Evolutionary conservation across 2,888 invertebrate species (phyloP).

Genomic region (Meandrusa payeni): DNA sequence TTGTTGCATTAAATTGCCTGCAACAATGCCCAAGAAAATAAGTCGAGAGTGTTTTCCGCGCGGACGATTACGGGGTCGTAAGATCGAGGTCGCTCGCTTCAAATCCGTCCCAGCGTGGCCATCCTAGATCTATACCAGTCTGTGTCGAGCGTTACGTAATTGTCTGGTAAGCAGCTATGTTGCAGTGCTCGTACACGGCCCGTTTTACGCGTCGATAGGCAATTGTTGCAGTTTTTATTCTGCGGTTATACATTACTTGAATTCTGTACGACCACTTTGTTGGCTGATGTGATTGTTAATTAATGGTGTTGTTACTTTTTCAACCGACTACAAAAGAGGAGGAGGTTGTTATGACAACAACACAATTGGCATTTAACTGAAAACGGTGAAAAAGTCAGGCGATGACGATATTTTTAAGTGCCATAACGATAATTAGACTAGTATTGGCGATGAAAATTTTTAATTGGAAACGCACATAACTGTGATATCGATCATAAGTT

Average conservation of each 20-base stretch:
- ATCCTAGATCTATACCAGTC: constrained; percentile 1
- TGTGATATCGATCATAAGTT: too few relatives aligned
- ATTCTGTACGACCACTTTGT: too few relatives aligned
- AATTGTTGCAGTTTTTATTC: constrained; percentile 13
- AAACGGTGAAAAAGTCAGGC: too few relatives aligned
- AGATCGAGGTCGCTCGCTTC: constrained; percentile 12
- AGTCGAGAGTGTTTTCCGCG: constrained; percentile 1
- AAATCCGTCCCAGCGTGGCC: neutral
- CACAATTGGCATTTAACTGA: too few relatives aligned
- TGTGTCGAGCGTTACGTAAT: constrained; percentile 1
- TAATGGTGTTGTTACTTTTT: too few relatives aligned
- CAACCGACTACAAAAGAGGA: too few relatives aligned
- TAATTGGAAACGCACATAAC: too few relatives aligned
- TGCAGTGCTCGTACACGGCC: constrained; percentile 3
- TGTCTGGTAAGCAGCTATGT: neutral
- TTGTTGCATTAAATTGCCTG: neutral
- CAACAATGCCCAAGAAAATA: constrained; percentile 1
- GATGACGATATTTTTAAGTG: too few relatives aligned
- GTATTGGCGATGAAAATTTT: too few relatives aligned
- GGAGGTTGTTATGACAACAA: too few relatives aligned
- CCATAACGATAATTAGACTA: too few relatives aligned
- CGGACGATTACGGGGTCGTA: constrained; percentile 4
- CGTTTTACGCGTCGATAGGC: constrained; percentile 19
- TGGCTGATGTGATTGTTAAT: too few relatives aligned
- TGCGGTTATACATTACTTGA: constrained; percentile 3